These are phyloP conservation scores for Porites lobata DNA, from an alignment of 92 coral and sea anemone genomes.

Conservation along the genomic window DNA sequence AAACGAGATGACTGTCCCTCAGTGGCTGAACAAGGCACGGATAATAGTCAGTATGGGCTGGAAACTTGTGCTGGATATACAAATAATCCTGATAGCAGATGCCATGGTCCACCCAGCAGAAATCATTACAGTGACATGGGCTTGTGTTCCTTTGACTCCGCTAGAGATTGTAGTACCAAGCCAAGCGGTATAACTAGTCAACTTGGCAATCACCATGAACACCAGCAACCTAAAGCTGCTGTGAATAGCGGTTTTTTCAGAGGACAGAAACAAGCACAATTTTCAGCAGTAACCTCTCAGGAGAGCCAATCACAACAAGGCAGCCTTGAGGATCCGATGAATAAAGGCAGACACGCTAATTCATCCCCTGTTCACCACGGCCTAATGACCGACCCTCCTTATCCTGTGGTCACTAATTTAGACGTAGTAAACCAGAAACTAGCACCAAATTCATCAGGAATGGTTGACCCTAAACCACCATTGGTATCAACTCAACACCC, in stretches of 20 bases:
- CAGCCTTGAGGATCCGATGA: neutral
- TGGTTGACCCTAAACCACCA: neutral
- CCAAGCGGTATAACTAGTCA: neutral
- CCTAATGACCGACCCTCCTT: neutral
- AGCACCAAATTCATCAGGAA: neutral
- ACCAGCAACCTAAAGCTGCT: neutral
- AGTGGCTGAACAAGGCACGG: neutral
- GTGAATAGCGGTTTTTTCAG: neutral
- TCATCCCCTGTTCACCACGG: neutral
- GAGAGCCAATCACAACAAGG: neutral
- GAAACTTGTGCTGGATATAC: neutral
- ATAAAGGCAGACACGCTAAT: neutral
- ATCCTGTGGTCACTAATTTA: neutral
- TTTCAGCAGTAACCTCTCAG: neutral
- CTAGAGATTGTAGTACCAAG: neutral
- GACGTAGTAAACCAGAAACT: neutral
- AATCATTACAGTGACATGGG: conserved; percentile 2
- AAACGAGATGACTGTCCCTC: neutral
- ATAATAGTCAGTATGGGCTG: neutral
- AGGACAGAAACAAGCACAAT: neutral
- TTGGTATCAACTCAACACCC: neutral
- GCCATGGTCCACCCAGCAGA: neutral
- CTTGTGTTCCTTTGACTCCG: conserved; percentile 20
- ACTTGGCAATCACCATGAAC: neutral
- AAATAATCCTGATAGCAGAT: neutral